A percentile compares a stretch with the other conserved stretches of the same genome.
These are phyloP conservation scores for Spisula subtruncata DNA, from an alignment of 2,888 invertebrate genomes.

Conservation along the genomic window DNA sequence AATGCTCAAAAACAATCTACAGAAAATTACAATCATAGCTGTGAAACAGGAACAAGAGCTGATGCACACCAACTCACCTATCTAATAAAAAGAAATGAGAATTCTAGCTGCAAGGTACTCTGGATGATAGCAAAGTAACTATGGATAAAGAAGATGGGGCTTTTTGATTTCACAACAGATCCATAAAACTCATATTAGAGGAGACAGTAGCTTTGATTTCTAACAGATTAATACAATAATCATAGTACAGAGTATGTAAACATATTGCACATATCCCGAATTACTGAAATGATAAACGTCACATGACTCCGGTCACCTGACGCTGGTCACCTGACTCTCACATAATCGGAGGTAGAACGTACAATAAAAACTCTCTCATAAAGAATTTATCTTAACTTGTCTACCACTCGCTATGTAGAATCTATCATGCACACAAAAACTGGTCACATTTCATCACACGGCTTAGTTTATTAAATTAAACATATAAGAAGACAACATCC, in stretches of 20 bases:
- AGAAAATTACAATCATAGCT: too few species aligned
- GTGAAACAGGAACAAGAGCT: too few species aligned
- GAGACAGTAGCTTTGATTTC: background rate
- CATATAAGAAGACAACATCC: background rate
- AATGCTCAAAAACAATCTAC: too few species aligned
- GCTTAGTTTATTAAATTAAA: slow-evolving; percentile 8
- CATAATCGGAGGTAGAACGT: background rate
- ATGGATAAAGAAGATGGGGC: background rate
- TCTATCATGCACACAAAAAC: background rate
- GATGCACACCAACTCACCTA: too few species aligned
- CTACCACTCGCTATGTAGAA: background rate
- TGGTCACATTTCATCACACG: background rate
- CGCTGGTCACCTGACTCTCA: background rate
- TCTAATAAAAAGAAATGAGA: too few species aligned
- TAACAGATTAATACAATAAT: background rate
- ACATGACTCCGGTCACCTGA: background rate
- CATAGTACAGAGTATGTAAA: background rate
- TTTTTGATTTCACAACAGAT: background rate
- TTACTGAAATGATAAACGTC: slow-evolving; percentile 8
- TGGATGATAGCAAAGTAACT: too few species aligned
- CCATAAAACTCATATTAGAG: background rate
- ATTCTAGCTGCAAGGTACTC: too few species aligned
- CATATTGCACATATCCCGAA: slow-evolving; percentile 16
- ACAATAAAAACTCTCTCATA: background rate
- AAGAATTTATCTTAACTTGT: background rate